Percentiles rank a stretch among this genome's conserved stretches.
These are phyloP conservation scores for Pseudomyrmex flavicornis DNA, from an alignment of 1,140 invertebrate genomes.

Conservation along the genomic window DNA sequence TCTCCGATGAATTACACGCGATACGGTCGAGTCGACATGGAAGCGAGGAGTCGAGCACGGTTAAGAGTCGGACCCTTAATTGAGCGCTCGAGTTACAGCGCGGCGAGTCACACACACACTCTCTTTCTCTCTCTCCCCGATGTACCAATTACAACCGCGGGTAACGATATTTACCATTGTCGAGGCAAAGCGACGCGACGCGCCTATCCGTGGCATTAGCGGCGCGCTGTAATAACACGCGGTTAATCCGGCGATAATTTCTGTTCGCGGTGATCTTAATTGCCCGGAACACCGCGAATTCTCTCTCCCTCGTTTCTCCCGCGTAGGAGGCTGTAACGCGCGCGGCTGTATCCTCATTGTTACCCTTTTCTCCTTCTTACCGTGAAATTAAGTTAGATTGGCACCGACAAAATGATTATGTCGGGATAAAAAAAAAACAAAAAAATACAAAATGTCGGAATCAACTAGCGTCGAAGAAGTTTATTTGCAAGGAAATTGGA, in stretches of 20 bases:
- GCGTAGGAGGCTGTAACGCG: conserved; percentile 24
- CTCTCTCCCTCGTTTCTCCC: conserved; percentile 19
- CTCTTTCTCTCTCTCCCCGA: conserved; percentile 41
- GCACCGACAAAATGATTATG: conserved; percentile 26
- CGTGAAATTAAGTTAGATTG: conserved; percentile 51
- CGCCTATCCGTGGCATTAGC: conserved; percentile 65
- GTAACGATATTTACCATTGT: conserved; percentile 80
- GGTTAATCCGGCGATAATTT: conserved; percentile 79
- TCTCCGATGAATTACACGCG: conserved; percentile 56
- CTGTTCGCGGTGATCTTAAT: conserved; percentile 78
- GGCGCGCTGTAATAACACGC: conserved; percentile 75
- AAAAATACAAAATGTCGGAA: not conserved
- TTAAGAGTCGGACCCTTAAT: conserved; percentile 75
- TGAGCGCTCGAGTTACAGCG: conserved; percentile 75
- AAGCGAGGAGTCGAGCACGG: conserved; percentile 62
- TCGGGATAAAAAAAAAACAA: conserved; percentile 17
- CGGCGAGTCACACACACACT: conserved; percentile 38
- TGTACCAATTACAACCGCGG: conserved; percentile 74
- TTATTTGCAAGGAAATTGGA: not conserved
- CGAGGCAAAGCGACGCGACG: conserved; percentile 62
- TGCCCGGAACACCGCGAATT: conserved; percentile 73
- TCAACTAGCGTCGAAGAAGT: not conserved
- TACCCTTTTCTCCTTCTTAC: conserved; percentile 4
- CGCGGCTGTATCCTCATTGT: conserved; percentile 2
- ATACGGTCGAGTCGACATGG: conserved; percentile 65